A percentile compares a stretch with the other conserved stretches of the same genome.
Conservation (phyloP, 2,797 vertebrate species). For the Siniperca undulata region DNA sequence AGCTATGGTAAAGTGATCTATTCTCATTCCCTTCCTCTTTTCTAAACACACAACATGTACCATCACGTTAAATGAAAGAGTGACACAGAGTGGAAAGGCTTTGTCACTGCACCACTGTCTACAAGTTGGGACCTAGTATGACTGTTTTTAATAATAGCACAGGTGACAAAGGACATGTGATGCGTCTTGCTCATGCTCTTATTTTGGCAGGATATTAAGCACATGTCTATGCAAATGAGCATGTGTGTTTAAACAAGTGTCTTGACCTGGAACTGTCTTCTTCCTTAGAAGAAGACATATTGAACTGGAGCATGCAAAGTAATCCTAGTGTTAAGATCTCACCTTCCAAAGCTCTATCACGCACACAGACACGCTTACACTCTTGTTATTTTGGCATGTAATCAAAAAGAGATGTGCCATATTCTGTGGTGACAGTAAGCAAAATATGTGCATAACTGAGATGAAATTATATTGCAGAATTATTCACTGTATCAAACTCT, state of each 20-base stretch:
- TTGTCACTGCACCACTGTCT: slow-evolving; percentile 37
- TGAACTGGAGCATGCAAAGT: slow-evolving; percentile 26
- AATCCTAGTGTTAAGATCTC: slow-evolving; percentile 6
- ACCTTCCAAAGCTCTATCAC: slow-evolving; percentile 2
- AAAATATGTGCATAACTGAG: neutral
- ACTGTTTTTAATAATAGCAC: neutral
- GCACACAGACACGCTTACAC: neutral
- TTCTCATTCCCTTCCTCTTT: neutral
- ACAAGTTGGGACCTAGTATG: neutral
- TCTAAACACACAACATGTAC: neutral
- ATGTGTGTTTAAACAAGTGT: slow-evolving; percentile 7
- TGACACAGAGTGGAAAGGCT: slow-evolving; percentile 58
- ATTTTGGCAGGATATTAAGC: neutral
- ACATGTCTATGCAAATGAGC: too few relatives aligned
- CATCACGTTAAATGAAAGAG: slow-evolving; percentile 31
- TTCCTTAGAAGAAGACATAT: neutral
- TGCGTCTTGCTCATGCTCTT: neutral
- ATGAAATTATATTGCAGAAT: neutral
- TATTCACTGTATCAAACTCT: neutral
- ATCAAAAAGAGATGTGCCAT: neutral
- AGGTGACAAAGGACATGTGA: neutral
- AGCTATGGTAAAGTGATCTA: neutral
- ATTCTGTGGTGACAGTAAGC: neutral
- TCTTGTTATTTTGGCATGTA: neutral
- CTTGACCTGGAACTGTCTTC: slow-evolving; percentile 2